Base-by-base conservation (phyloP, 2,113 vertebrate genomes). In the Tyrannus savana region DNA sequence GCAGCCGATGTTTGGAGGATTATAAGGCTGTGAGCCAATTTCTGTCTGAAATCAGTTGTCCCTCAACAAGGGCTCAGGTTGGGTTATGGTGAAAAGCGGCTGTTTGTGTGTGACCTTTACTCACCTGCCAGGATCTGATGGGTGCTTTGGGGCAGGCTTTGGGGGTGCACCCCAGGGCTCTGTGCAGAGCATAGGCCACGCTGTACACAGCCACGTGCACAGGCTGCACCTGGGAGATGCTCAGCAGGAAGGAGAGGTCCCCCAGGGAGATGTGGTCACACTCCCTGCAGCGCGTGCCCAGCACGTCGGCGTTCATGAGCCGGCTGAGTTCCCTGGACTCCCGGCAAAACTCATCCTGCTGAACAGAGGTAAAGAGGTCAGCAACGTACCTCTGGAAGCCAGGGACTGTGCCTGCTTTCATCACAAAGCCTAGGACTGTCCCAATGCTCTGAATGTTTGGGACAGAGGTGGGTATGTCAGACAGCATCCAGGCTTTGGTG, bases 111-210 rank as follows among this genome's bases (percentile, higher is more conserved):
- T 0, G 8, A 0, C 9, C 49, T 27, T 5, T 1, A 4, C 91
- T 77, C 33, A 96, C 97, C 95, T 97, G 64, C 95, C 96, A 96
- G 5, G 97, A 7, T 25, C 39, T 74, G 92, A 95, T 0, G 23
- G 73, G 0, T 1, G 28, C 56, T 22, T 12, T 83, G 53, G 87
- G 80, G 10, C 96, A 96, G 1, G 7, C 16, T 4, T 1, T n/a
- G 12, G 7, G 5, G 42, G 35, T 87, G 89, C 98, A 98, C 2
- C 67, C 76, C 62, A 99, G 97, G 2, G 98, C 81, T 14, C 94
- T 89, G 89, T 99, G 99, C 87, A 99, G 97, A 0, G 98, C 99
- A 0, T 98, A 78, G 14, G 99, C 99, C 78, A 98, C 98, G 5
- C 97, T 95, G 81, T 99, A 98, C 62, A 98, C 95, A 0, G 99